Conservation (phyloP, 2,888 invertebrate species). For the Heteropelma amictum region DNA sequence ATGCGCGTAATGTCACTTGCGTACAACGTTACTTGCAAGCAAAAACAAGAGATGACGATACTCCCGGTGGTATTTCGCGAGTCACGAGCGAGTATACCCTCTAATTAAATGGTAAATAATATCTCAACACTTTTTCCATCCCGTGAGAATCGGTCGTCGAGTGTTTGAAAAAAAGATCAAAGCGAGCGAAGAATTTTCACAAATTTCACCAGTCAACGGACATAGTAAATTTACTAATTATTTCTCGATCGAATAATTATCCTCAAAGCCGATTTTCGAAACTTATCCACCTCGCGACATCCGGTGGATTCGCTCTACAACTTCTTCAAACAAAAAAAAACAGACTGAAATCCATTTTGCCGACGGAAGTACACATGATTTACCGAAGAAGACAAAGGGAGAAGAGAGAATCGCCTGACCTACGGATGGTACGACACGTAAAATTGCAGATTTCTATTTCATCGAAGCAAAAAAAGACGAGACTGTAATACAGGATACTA, state of each 20-base stretch:
- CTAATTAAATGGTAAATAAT: conserved; percentile 41
- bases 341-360: background rate
- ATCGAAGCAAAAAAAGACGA: too few species aligned
- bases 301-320: background rate
- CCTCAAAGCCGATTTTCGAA: background rate
- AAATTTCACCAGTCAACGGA: conserved; percentile 15
- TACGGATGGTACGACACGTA: background rate
- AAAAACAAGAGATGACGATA: background rate
- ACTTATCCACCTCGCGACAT: background rate
- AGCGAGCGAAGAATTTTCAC: conserved; percentile 1
- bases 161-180: conserved; percentile 1
- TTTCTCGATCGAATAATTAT: too few species aligned
- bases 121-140: background rate
- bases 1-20: too few species aligned
- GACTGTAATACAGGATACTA: too few species aligned
- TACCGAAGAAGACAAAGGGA: background rate
- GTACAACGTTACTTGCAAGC: background rate
- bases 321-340: background rate
- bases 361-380: background rate
- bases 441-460: background rate
- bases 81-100: conserved; percentile 19
- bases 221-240: conserved; percentile 26
- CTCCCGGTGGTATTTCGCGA: background rate
- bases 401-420: background rate
- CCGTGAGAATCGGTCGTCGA: background rate